Evolutionary conservation across 2,888 invertebrate species (phyloP).

Genomic region (Phalera bucephala): DNA sequence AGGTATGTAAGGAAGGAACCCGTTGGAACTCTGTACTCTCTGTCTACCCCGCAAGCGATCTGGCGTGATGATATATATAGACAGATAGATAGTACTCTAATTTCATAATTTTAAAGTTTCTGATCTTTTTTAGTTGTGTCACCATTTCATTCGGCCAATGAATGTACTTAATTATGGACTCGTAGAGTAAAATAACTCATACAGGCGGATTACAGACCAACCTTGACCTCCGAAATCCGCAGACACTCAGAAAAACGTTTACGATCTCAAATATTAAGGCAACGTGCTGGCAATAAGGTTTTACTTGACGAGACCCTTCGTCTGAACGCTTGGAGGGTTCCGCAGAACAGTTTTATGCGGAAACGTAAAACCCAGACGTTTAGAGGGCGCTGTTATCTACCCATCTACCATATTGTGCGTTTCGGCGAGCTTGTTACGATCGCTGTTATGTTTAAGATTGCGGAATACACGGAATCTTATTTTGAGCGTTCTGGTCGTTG

Average conservation of each 20-base stretch:
- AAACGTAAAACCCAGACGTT: conserved; percentile 65
- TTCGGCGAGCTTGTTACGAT: conserved; percentile 68
- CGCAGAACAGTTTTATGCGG: conserved; percentile 48
- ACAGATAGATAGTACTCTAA: too few relatives aligned
- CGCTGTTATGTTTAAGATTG: conserved; percentile 35
- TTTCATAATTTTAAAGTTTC: too few relatives aligned
- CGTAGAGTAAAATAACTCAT: too few relatives aligned
- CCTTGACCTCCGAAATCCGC: conserved; percentile 22
- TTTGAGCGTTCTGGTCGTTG: conserved; percentile 14
- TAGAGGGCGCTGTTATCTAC: conserved; percentile 65
- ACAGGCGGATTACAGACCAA: not conserved
- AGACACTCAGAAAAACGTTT: conserved; percentile 18
- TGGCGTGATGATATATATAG: too few relatives aligned
- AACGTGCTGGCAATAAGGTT: conserved; percentile 38
- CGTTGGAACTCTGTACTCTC: too few relatives aligned
- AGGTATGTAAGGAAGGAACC: too few relatives aligned
- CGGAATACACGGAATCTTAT: conserved; percentile 40
- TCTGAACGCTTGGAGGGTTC: conserved; percentile 19
- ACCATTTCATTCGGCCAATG: too few relatives aligned
- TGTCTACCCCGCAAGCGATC: too few relatives aligned
- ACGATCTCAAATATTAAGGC: conserved; percentile 33
- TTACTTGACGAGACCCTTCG: conserved; percentile 24
- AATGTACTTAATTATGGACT: too few relatives aligned
- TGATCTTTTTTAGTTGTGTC: too few relatives aligned
- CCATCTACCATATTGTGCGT: conserved; percentile 77